Evolutionary conservation across 2,113 vertebrate genomes (phyloP).

Genomic region (Butorides virescens): DNA sequence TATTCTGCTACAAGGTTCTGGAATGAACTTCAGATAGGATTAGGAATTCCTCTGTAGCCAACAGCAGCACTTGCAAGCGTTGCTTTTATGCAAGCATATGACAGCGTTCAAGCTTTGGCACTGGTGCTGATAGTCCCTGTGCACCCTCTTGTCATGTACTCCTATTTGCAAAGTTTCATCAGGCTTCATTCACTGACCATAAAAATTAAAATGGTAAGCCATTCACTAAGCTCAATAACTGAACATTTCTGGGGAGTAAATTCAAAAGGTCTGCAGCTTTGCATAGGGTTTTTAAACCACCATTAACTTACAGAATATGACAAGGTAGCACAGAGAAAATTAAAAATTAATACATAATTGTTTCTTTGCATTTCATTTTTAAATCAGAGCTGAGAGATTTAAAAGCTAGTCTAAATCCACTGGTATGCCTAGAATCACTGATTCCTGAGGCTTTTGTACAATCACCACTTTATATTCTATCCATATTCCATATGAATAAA

Average conservation of each 20-base stretch:
- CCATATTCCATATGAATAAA: neutral
- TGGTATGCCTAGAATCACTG: neutral
- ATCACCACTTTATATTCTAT: slow-evolving; percentile 19
- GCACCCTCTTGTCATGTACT: neutral
- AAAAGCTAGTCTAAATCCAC: neutral
- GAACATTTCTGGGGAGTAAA: neutral
- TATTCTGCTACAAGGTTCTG: neutral
- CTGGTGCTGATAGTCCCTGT: neutral
- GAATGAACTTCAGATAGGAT: neutral
- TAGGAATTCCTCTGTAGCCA: neutral
- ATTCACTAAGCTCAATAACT: neutral
- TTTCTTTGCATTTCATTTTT: neutral
- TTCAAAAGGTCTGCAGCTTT: neutral
- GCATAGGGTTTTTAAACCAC: neutral
- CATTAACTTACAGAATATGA: neutral
- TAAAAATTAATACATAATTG: neutral
- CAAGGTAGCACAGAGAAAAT: neutral
- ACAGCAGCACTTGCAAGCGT: neutral
- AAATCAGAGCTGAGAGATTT: neutral
- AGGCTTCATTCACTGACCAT: neutral
- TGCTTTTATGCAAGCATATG: neutral
- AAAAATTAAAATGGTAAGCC: neutral
- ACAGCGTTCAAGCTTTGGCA: neutral
- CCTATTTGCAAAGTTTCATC: neutral
- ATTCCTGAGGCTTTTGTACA: neutral